These are phyloP conservation scores for Drosophila stalkeri DNA, from an alignment of 2,888 invertebrate species.

Conservation along the genomic window DNA sequence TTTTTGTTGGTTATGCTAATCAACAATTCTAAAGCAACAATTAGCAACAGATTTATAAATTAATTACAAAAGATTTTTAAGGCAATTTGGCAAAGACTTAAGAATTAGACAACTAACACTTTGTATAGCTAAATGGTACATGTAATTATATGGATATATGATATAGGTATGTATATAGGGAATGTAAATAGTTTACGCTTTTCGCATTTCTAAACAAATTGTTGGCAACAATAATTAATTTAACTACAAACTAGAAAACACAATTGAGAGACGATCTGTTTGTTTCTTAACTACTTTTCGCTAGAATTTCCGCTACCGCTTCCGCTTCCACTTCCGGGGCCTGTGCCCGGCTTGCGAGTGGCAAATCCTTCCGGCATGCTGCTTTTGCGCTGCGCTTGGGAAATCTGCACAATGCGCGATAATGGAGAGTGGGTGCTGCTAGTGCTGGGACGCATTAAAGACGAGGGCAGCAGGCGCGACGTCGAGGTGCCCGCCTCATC, in stretches of 20 bases:
- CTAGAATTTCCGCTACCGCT: background rate
- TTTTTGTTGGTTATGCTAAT: slow-evolving; percentile 48
- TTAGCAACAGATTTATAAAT: slow-evolving; percentile 10
- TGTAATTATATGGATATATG: slow-evolving; percentile 2
- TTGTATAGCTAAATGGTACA: background rate
- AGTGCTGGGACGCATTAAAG: slow-evolving; percentile 67
- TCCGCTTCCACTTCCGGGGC: slow-evolving; percentile 9
- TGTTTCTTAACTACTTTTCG: slow-evolving; percentile 33
- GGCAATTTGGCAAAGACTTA: slow-evolving; percentile 22
- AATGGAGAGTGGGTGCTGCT: slow-evolving; percentile 84
- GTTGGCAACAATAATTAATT: slow-evolving; percentile 38
- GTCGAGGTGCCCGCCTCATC: slow-evolving; percentile 55
- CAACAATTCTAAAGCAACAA: background rate
- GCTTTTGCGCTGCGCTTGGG: slow-evolving; percentile 84
- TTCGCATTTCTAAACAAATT: slow-evolving; percentile 16
- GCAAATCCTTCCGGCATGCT: slow-evolving; percentile 78
- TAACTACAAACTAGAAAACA: slow-evolving; percentile 53
- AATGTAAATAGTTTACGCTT: slow-evolving; percentile 9
- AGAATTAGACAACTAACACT: slow-evolving; percentile 20
- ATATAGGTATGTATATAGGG: slow-evolving; percentile 11
- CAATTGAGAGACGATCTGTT: slow-evolving; percentile 34
- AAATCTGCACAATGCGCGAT: slow-evolving; percentile 84
- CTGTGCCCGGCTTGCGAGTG: slow-evolving; percentile 28
- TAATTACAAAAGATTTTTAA: slow-evolving; percentile 16
- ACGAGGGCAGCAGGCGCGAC: slow-evolving; percentile 67